Percentiles rank a stretch among this genome's conserved stretches.
These are phyloP conservation scores for Campoplex nolae DNA, from an alignment of 2,888 invertebrate genomes.

Conservation along the genomic window DNA sequence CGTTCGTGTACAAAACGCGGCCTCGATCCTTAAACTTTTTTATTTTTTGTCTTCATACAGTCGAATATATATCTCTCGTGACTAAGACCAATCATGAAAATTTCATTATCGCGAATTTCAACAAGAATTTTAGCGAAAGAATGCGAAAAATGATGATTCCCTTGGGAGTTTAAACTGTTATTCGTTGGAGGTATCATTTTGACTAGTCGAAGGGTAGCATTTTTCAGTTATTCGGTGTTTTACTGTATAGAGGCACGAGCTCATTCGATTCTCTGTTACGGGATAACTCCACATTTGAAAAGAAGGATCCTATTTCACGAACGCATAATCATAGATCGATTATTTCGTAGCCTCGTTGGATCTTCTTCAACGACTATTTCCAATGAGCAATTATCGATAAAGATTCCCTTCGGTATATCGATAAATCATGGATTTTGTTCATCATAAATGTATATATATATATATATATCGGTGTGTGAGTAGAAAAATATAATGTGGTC, in stretches of 20 bases:
- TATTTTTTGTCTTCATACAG: conserved; percentile 28
- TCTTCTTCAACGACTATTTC: conserved; percentile 1
- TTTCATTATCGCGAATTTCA: conserved; percentile 10
- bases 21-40: conserved; percentile 25
- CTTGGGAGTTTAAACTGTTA: not conserved
- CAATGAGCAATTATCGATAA: conserved; percentile 46
- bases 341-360: conserved; percentile 34
- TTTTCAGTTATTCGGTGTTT: conserved; percentile 17
- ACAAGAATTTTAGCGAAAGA: not conserved
- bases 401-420: conserved; percentile 9
- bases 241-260: not conserved
- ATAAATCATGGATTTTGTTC: conserved; percentile 41
- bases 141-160: not conserved
- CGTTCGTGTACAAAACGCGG: conserved; percentile 27
- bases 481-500: not conserved
- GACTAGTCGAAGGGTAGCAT: not conserved
- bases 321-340: conserved; percentile 51
- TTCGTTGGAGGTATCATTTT: not conserved
- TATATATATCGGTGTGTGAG: not conserved
- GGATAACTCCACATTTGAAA: not conserved
- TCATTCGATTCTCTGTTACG: not conserved
- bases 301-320: conserved; percentile 27
- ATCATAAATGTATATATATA: not conserved
- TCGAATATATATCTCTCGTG: conserved; percentile 18
- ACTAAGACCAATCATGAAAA: conserved; percentile 1